Base-by-base conservation (phyloP, 2,888 invertebrate genomes). In the Actias luna region DNA sequence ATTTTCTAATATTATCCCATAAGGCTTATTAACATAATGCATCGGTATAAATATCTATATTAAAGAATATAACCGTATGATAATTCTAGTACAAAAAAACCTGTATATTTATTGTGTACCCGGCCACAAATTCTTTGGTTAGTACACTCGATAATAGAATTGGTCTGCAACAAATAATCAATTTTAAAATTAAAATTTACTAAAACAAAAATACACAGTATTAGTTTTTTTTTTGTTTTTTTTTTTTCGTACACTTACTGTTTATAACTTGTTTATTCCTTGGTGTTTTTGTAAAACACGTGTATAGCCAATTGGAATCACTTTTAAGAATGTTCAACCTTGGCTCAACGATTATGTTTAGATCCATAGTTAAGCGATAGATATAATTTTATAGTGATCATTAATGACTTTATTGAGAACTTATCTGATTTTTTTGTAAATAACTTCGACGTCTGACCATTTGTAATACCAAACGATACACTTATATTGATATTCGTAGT, bases 91-190 rank as follows among this genome's bases (percentile, higher is more conserved):
- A 50, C 46, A 25, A 50, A 50, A 50, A 50, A 50, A 50, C 12
- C 2, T 2, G 8, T 12, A 50, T 25, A 12, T 2, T 25, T 22
- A 25, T 8, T 25, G 10, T 12, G 46, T 50, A 25, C 46, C 80
- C 82, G 81, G 82, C 80, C 77, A 76, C 76, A 79, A 80, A 79
- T 76, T 78, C 75, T 64, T 67, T 63, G 65, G 62, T 75, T 73
- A 66, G 68, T 79, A 77, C 77, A 78, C 68, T 78, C 77, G 73
- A 74, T 73, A 75, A 74, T 78, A 81, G 75, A 83, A 83, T 82
- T 80, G 78, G 80, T 79, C 76, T 67, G 71, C 70, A 67, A 69
- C 68, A 2, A 3, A 22, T 22, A 22, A 22, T 12, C 8, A 39
- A 5, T 18, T n/a, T 39, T 39, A 16, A n/a, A 16, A 39, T 3